Evolutionary conservation across 2,888 invertebrate species (phyloP), one percentile per base, ranked within the genome.

Genomic region (Bibio marci): DNA sequence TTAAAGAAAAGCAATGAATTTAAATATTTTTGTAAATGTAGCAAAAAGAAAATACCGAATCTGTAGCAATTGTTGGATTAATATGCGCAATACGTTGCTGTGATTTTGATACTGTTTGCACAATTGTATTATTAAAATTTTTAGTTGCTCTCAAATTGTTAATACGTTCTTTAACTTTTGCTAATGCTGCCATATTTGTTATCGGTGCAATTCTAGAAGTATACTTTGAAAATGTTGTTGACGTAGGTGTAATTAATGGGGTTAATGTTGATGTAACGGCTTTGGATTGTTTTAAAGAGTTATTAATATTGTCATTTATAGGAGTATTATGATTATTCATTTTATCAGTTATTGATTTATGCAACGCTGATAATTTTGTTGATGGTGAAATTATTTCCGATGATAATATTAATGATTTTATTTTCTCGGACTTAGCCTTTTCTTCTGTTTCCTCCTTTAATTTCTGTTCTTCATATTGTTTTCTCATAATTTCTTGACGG

Each of bases 141-240:
- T 54, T 60, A 49, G 55, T 57, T 19, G 54, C 56, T 32, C 61
- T 63, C 42, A 65, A 58, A 44, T 72, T 69, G 44, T 70, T 57
- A 19, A 79, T 69, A 43, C 68, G 67, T 51, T 71, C 77, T 53
- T 80, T 83, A 10, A 79, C 77, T 51, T 71, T 66, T 46, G 80
- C 67, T 42, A 82, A 64, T 18, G 76, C 73, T 47, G 73, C 66
- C 22, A 80, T 79, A 60, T 85, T 83, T 40, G 80, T 75, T 35
- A 81, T 83, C 49, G 83, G 82, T 18, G 83, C 77, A 48, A 86
- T 83, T 14, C 46, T 18, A 26, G 11, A 25, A 25, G 14, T 11
- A 11, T 14, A 15, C 30, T n/a, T 10, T 19, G 38, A 12, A 13
- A 15, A 10, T 27, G 25, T 26, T 13, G 35, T 22, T 22, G 46